These are phyloP conservation scores for Leucosticte australis DNA, from an alignment of 2,113 vertebrate genomes.

Conservation along the genomic window DNA sequence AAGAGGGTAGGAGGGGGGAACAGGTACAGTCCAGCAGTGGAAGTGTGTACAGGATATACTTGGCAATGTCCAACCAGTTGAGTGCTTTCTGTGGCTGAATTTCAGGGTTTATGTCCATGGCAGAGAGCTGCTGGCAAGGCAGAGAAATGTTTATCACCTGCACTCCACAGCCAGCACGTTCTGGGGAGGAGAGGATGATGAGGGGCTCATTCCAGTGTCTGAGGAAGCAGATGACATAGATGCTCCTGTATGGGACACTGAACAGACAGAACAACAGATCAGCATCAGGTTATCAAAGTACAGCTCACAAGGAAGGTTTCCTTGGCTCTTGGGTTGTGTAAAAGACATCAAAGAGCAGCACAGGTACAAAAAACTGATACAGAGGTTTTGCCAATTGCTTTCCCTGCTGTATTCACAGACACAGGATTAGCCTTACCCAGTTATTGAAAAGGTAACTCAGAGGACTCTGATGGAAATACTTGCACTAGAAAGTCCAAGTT, in stretches of 20 bases:
- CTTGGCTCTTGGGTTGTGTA: neutral
- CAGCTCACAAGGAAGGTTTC: neutral
- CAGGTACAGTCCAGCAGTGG: constrained; percentile 70
- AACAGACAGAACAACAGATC: neutral
- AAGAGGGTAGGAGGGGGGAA: constrained; percentile 44
- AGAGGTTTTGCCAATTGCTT: neutral
- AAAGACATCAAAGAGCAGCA: neutral
- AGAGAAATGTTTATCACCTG: constrained; percentile 89
- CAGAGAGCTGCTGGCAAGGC: constrained; percentile 80
- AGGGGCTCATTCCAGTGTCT: constrained; percentile 95
- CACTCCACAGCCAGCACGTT: constrained; percentile 95
- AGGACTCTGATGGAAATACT: neutral
- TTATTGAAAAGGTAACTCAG: neutral
- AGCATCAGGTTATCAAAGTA: neutral
- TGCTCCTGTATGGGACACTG: constrained; percentile 91
- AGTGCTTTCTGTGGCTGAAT: constrained; percentile 85
- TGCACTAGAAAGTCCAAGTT: neutral
- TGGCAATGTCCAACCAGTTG: constrained; percentile 79
- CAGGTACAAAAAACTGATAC: accelerated
- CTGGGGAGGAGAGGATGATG: constrained; percentile 92
- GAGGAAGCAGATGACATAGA: constrained; percentile 96
- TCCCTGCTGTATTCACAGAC: neutral
- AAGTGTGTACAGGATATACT: constrained; percentile 73
- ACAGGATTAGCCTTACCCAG: neutral
- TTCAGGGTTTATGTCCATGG: constrained; percentile 78